Base-by-base conservation (phyloP, 1,140 invertebrate genomes). In the Drosophila tani region DNA sequence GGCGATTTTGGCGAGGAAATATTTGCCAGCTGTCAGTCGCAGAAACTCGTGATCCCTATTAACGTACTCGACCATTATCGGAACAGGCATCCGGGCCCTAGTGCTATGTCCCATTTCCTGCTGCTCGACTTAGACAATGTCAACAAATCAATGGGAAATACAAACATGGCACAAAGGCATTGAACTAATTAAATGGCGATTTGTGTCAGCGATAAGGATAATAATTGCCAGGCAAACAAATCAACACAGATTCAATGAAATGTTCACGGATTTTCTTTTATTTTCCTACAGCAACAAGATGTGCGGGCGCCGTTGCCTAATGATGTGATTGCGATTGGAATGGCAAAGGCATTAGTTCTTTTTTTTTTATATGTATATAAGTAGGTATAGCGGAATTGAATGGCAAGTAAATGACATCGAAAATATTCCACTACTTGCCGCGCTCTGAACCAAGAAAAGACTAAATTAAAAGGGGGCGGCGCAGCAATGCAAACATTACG, bases 201-300 rank as follows among this genome's bases (percentile, higher is more conserved):
- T 90, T 90, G 81, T 88, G 84, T 88, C 84, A 88, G 68, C 80
- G 84, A 88, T 88, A 88, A 88, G 69, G 66, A 88, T 81, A 84
- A 88, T 88, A 88, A 88, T 88, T 88, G 85, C 77, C 66, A 49
- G 81, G 78, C 85, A 81, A 88, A 81, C 81, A 90, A 88, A 87
- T 78, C 84, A 71, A 79, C 73, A 75, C 43, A 71, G 58, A 62
- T 40, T 17, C 29, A 35, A 15, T 32, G 47, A n/a, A 56, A 71
- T 69, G 47, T 59, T 70, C 66, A 71, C 79, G 46, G 67, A 74
- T 56, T 86, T 70, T 64, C 59, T 51, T 64, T 58, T 66, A 55
- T 58, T 64, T 51, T 46, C 27, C 40, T 29, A n/a, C 60, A 51
- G 45, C 41, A 45, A 49, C 21, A 2, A 43, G 57, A 40, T 66